phyloP scores from a whole-genome alignment of 1,140 invertebrate species.

The Neodiprion virginianus region DNA sequence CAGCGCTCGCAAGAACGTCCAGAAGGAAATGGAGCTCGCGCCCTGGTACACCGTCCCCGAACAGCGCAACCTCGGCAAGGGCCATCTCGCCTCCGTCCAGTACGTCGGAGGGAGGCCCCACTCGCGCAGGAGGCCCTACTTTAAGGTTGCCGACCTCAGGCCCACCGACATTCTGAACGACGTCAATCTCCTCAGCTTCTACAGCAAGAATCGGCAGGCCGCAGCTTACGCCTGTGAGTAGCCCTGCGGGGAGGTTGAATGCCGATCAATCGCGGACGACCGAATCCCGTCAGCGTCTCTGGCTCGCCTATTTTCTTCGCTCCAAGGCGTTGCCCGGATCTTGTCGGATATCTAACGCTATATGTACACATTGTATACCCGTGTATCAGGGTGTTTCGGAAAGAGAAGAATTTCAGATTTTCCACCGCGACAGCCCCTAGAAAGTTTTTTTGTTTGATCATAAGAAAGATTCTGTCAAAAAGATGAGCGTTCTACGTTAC shows the following conservation, averaged over 20 bases:
- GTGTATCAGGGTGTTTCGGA: too few species aligned
- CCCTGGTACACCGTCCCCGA: slow-evolving; percentile 71
- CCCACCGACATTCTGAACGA: slow-evolving; percentile 69
- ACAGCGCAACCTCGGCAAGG: slow-evolving; percentile 70
- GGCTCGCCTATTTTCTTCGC: too few species aligned
- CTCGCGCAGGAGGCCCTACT: slow-evolving; percentile 73
- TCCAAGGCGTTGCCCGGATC: too few species aligned
- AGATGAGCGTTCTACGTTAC: too few species aligned
- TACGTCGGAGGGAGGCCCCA: slow-evolving; percentile 80
- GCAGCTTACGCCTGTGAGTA: slow-evolving; percentile 63
- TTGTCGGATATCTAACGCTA: too few species aligned
- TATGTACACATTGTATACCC: too few species aligned
- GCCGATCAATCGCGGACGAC: neutral
- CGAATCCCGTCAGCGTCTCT: neutral
- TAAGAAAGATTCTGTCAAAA: too few species aligned
- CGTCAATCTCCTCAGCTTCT: slow-evolving; percentile 78
- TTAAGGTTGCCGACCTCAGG: slow-evolving; percentile 66
- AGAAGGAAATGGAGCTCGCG: slow-evolving; percentile 65
- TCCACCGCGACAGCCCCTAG: too few species aligned
- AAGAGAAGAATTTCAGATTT: too few species aligned
- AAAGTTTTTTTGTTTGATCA: too few species aligned
- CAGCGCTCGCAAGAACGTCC: slow-evolving; percentile 64
- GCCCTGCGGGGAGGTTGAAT: too few species aligned
- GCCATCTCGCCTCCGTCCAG: slow-evolving; percentile 78
- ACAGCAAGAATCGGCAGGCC: slow-evolving; percentile 74